Evolutionary conservation across 2,113 vertebrate genomes (phyloP).

Genomic region (Pithys albifrons): DNA sequence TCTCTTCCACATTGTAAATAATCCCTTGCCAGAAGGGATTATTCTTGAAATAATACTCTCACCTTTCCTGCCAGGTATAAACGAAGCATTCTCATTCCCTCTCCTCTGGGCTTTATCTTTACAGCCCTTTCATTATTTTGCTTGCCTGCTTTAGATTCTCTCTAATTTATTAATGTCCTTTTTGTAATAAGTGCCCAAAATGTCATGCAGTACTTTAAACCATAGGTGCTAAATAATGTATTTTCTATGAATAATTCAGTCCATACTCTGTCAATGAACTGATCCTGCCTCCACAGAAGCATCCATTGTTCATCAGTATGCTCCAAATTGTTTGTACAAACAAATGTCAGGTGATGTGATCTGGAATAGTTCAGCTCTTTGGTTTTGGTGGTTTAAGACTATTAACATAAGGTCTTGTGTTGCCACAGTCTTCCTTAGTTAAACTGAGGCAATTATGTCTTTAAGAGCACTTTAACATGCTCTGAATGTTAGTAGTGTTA

Average conservation of each 20-base stretch:
- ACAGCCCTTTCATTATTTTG: not conserved
- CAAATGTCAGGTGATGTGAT: not conserved
- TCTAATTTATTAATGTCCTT: slow-evolving; percentile 39
- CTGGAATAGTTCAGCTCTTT: not conserved
- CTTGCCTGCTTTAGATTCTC: not conserved
- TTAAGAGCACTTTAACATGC: not conserved
- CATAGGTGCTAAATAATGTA: slow-evolving; percentile 48
- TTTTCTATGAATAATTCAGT: slow-evolving; percentile 56
- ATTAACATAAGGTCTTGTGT: not conserved
- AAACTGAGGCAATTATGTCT: not conserved
- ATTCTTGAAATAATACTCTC: not conserved
- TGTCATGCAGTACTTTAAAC: slow-evolving; percentile 8
- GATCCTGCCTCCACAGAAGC: not conserved
- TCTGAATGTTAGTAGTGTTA: not conserved
- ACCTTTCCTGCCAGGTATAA: slow-evolving; percentile 7
- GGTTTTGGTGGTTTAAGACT: not conserved
- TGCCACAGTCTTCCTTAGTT: not conserved
- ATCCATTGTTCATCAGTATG: not conserved
- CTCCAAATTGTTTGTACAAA: slow-evolving; percentile 17
- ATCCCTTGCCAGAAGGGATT: not conserved
- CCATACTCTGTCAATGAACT: not conserved
- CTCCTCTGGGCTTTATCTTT: not conserved
- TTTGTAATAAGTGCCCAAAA: slow-evolving; percentile 39
- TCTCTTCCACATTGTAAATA: not conserved
- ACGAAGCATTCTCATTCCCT: not conserved